Percentiles rank a stretch among this genome's conserved stretches.
phyloP scores from a whole-genome alignment of 2,797 vertebrate species.

The Crenichthys baileyi region DNA sequence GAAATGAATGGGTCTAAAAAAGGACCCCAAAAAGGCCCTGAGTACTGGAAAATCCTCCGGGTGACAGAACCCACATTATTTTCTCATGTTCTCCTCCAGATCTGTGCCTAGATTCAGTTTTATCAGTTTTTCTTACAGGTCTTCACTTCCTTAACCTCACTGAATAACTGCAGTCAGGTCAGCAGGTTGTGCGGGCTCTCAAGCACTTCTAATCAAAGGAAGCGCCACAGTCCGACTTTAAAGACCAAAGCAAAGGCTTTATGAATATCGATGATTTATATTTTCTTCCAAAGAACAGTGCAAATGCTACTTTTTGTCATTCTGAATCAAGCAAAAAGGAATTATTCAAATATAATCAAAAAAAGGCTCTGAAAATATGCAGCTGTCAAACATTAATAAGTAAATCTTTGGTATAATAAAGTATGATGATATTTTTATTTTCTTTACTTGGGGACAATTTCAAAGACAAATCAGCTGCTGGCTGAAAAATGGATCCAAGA shows the following conservation, averaged over 20 bases:
- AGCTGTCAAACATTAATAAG: not conserved
- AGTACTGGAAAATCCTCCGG: too few relatives aligned
- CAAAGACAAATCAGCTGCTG: conserved; percentile 16
- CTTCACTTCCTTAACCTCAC: too few relatives aligned
- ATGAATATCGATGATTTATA: not conserved
- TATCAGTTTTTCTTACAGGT: too few relatives aligned
- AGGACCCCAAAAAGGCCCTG: too few relatives aligned
- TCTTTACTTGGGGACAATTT: conserved; percentile 10
- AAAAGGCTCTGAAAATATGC: not conserved
- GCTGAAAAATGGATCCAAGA: conserved; percentile 25
- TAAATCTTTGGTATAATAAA: not conserved
- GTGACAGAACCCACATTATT: too few relatives aligned
- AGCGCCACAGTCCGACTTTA: not conserved
- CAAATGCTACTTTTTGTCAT: not conserved
- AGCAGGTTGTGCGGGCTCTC: too few relatives aligned
- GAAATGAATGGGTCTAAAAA: too few relatives aligned
- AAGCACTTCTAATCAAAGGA: too few relatives aligned
- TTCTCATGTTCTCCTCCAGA: too few relatives aligned
- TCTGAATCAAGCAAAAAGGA: not conserved
- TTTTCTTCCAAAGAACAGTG: not conserved
- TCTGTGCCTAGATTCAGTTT: too few relatives aligned
- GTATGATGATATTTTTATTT: not conserved
- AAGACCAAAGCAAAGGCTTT: not conserved
- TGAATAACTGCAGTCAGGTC: too few relatives aligned
- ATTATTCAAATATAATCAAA: not conserved